A percentile compares a stretch with the other conserved stretches of the same genome.
Evolutionary conservation across 2,888 invertebrate species (phyloP).

Genomic region (Epirrhoe tristata): DNA sequence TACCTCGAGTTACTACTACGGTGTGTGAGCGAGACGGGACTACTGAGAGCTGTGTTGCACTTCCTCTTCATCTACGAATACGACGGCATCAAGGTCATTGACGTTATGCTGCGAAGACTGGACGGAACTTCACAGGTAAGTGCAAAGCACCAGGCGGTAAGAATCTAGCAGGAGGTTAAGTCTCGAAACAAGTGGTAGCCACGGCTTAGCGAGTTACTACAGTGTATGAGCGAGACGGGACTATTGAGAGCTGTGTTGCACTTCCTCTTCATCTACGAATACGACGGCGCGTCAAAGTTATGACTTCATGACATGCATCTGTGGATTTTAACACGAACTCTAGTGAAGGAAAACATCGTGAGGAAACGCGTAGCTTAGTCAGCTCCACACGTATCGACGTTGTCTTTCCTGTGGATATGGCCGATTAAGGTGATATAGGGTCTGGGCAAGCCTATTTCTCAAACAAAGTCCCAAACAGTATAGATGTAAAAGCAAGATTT

Average conservation of each 20-base stretch:
- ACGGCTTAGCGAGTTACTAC: constrained; percentile 96
- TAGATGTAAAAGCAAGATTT: no score
- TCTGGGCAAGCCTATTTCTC: no score
- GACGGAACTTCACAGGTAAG: constrained; percentile 90
- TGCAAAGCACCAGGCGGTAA: constrained; percentile 30
- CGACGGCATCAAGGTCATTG: constrained; percentile 93
- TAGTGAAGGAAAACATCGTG: no score
- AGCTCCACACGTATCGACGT: no score
- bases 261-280: constrained; percentile 93
- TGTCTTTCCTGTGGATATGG: no score
- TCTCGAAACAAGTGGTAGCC: constrained; percentile 87
- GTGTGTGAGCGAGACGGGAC: constrained; percentile 93
- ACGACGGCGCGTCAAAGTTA: constrained; percentile 93
- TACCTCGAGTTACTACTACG: constrained; percentile 96
- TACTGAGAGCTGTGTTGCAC: constrained; percentile 92
- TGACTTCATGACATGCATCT: no score
- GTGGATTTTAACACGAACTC: no score
- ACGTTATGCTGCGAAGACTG: constrained; percentile 92
- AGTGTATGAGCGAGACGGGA: constrained; percentile 94
- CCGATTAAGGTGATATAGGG: no score
- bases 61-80: constrained; percentile 94
- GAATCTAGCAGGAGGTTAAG: constrained; percentile 57
- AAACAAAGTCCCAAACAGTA: no score
- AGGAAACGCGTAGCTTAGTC: background rate
- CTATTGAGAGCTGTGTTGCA: constrained; percentile 92